Evolutionary conservation across 2,888 invertebrate species (phyloP).

Genomic region (Leucozona laternaria): DNA sequence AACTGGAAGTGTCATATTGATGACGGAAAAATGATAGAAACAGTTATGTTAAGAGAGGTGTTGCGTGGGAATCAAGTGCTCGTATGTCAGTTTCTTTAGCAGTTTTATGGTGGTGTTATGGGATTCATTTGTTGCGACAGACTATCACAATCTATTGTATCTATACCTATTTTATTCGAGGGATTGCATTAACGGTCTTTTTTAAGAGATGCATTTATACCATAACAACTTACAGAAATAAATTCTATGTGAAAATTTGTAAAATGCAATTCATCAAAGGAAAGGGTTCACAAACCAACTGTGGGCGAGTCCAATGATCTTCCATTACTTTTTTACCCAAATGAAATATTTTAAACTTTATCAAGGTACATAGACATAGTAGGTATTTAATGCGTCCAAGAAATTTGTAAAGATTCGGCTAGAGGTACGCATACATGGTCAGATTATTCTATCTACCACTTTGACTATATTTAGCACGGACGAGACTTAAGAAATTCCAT

Average conservation of each 20-base stretch:
- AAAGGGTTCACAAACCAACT: too few species aligned
- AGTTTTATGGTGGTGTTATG: background rate
- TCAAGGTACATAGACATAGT: too few species aligned
- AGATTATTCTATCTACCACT: too few species aligned
- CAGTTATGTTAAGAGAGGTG: constrained; percentile 42
- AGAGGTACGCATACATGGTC: too few species aligned
- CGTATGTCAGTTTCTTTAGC: background rate
- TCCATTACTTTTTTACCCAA: too few species aligned
- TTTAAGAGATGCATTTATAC: background rate
- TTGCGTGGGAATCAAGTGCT: constrained; percentile 47
- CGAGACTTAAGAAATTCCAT: too few species aligned
- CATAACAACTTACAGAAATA: background rate
- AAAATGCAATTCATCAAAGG: background rate
- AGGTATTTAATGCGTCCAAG: too few species aligned
- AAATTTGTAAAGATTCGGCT: too few species aligned
- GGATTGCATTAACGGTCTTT: background rate
- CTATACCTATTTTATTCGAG: background rate
- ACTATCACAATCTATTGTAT: background rate
- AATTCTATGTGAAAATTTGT: background rate
- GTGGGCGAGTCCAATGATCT: too few species aligned
- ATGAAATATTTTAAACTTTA: too few species aligned
- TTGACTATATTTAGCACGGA: too few species aligned
- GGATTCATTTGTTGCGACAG: background rate
- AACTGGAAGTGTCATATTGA: constrained; percentile 33
- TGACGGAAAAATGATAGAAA: constrained; percentile 7